These are phyloP conservation scores for Keiferia lycopersicella DNA, from an alignment of 2,888 invertebrate species.

Conservation along the genomic window DNA sequence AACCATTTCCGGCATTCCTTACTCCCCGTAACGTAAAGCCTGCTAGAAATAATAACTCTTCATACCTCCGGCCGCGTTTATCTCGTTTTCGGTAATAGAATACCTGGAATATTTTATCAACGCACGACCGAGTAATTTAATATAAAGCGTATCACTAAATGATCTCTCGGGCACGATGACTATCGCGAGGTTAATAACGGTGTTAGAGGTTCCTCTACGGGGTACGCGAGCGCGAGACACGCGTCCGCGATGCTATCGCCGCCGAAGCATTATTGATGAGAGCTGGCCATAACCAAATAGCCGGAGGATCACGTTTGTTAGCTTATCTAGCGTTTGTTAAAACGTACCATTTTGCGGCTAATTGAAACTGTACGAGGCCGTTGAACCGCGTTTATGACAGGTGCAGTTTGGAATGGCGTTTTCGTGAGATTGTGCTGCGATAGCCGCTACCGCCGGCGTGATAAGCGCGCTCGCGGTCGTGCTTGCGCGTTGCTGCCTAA, in stretches of 20 bases:
- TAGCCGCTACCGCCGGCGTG: constrained; percentile 63
- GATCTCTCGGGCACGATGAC: constrained; percentile 74
- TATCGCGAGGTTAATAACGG: constrained; percentile 78
- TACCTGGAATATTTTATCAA: constrained; percentile 78
- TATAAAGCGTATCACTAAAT: constrained; percentile 81
- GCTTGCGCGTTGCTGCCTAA: constrained; percentile 57
- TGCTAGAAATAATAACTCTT: constrained; percentile 52
- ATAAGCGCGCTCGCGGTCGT: constrained; percentile 60
- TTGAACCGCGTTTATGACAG: constrained; percentile 72
- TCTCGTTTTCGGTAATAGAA: constrained; percentile 79
- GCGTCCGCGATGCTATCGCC: constrained; percentile 76
- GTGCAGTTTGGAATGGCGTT: constrained; percentile 73
- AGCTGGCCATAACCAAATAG: constrained; percentile 75
- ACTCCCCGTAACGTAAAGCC: constrained; percentile 40
- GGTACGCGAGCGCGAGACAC: constrained; percentile 56
- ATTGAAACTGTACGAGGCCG: constrained; percentile 64
- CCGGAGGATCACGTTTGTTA: constrained; percentile 76
- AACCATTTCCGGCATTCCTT: constrained; percentile 42
- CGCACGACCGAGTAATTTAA: constrained; percentile 81
- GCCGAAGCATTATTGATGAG: constrained; percentile 77
- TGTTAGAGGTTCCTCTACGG: constrained; percentile 68
- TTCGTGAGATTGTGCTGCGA: constrained; percentile 77
- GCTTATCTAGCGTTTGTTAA: constrained; percentile 69
- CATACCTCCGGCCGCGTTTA: constrained; percentile 70
- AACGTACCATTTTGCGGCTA: constrained; percentile 63